A percentile compares a stretch with the other conserved stretches of the same genome.
phyloP scores from a whole-genome alignment of 2,888 invertebrate genomes.

The Selenia dentaria region DNA sequence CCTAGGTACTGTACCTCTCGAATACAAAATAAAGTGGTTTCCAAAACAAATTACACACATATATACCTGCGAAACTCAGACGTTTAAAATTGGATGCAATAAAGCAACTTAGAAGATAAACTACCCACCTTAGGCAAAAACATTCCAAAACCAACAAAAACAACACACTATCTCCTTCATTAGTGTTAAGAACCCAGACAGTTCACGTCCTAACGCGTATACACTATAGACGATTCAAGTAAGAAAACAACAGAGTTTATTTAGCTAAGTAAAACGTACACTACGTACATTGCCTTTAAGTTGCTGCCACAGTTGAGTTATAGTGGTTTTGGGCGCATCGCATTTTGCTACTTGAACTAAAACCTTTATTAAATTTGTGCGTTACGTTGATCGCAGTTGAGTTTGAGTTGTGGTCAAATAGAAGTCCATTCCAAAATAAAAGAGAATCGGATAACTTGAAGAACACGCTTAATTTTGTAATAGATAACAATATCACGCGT shows the following conservation, averaged over 20 bases:
- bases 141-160: conserved; percentile 7
- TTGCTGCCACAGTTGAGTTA: too few relatives aligned
- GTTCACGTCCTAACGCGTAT: conserved; percentile 21
- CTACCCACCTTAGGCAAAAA: background rate
- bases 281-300: background rate
- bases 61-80: conserved; percentile 3
- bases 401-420: too few relatives aligned
- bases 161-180: conserved; percentile 16
- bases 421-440: too few relatives aligned
- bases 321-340: too few relatives aligned
- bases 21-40: too few relatives aligned
- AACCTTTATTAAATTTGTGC: too few relatives aligned
- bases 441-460: too few relatives aligned
- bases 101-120: conserved; percentile 2
- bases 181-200: conserved; percentile 16
- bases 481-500: too few relatives aligned
- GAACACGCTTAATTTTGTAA: too few relatives aligned
- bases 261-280: conserved; percentile 15
- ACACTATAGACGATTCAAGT: conserved; percentile 12
- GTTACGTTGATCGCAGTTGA: too few relatives aligned
- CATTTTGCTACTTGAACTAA: too few relatives aligned
- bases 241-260: conserved; percentile 19
- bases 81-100: conserved; percentile 12
- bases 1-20: too few relatives aligned
- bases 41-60: background rate